Evolutionary conservation across 2,888 invertebrate species (phyloP).

Genomic region (Drosophila picticornis): DNA sequence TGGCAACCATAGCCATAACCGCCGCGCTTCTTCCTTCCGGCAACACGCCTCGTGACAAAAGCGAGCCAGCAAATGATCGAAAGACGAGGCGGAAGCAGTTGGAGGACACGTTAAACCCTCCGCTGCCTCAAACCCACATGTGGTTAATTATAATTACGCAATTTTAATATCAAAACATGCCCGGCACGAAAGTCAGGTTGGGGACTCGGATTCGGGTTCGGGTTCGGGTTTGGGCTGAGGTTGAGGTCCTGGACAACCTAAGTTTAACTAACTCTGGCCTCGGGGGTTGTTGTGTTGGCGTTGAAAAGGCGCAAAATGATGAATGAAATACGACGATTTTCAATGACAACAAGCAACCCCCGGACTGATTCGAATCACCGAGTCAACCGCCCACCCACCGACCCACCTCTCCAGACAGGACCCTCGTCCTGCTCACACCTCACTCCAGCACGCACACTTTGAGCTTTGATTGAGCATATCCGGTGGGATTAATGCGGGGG

Average conservation of each 20-base stretch:
- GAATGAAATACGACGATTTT: conserved; percentile 82
- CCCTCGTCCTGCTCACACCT: conserved; percentile 52
- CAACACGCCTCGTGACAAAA: conserved; percentile 57
- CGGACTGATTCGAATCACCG: conserved; percentile 39
- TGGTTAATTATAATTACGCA: conserved; percentile 84
- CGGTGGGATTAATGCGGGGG: conserved; percentile 82
- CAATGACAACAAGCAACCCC: conserved; percentile 64
- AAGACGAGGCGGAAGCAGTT: conserved; percentile 60
- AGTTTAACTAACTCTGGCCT: conserved; percentile 48
- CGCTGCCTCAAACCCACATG: conserved; percentile 66
- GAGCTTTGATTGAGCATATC: conserved; percentile 84
- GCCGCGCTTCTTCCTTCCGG: conserved; percentile 51
- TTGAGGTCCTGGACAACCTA: conserved; percentile 24
- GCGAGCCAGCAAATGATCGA: conserved; percentile 39
- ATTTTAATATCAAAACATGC: conserved; percentile 78
- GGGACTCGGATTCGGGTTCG: conserved; percentile 33
- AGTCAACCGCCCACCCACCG: conserved; percentile 2
- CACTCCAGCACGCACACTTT: conserved; percentile 69
- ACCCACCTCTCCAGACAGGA: conserved; percentile 3
- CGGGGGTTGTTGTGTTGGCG: conserved; percentile 68
- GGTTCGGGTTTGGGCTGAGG: conserved; percentile 28
- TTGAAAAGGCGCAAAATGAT: conserved; percentile 81
- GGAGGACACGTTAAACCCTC: conserved; percentile 62
- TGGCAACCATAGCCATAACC: conserved; percentile 28
- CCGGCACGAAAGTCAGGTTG: conserved; percentile 40